Evolutionary conservation across 2,113 vertebrate genomes (phyloP).

Genomic region (Chauna torquata): DNA sequence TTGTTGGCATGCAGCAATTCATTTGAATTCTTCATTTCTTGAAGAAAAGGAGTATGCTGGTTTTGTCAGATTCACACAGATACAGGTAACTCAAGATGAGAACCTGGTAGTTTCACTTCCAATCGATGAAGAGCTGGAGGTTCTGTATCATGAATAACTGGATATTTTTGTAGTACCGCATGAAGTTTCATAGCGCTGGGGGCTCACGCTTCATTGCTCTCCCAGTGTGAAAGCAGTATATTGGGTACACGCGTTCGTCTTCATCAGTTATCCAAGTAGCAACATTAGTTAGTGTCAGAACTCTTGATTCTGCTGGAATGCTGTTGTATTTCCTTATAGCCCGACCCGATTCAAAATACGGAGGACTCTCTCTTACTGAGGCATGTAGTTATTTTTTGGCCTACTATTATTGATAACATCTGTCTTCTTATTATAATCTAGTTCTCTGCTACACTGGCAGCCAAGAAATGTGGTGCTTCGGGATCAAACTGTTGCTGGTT

Average conservation of each 20-base stretch:
- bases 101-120: background rate
- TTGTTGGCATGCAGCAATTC: background rate
- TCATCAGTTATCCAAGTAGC: background rate
- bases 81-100: background rate
- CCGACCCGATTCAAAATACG: background rate
- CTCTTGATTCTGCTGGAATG: background rate
- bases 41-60: accelerated
- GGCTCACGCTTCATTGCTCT: background rate
- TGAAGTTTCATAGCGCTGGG: background rate
- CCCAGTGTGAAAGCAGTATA: background rate
- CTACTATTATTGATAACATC: constrained; percentile 44
- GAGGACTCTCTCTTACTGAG: background rate
- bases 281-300: background rate
- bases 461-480: constrained; percentile 16
- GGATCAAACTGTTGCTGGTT: constrained; percentile 30
- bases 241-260: background rate
- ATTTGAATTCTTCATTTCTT: accelerated
- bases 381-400: constrained; percentile 7
- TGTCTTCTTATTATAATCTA: constrained; percentile 25
- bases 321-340: background rate
- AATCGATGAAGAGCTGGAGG: background rate
- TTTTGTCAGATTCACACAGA: background rate
- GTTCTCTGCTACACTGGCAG: constrained; percentile 18
- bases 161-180: background rate
- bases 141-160: background rate